These are phyloP conservation scores for Astropecten irregularis DNA, from an alignment of 53 echinoderm and acorn worm species.

Conservation along the genomic window DNA sequence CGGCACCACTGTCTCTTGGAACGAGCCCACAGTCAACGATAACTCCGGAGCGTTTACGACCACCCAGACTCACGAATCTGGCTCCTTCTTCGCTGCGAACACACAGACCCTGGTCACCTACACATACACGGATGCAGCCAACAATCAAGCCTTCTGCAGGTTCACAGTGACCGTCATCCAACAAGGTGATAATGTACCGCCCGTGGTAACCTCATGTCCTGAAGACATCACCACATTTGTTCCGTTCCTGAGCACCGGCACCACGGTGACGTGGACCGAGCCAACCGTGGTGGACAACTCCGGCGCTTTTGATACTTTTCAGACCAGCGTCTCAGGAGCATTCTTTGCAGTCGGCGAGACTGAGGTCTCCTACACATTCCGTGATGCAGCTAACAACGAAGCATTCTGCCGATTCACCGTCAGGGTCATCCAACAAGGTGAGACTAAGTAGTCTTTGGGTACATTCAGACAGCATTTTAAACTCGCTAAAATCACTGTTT, in stretches of 20 bases:
- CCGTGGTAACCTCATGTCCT: slow-evolving; percentile 49
- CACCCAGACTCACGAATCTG: slow-evolving; percentile 49
- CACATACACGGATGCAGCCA: slow-evolving; percentile 60
- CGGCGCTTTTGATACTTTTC: slow-evolving; percentile 46
- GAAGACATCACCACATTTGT: slow-evolving; percentile 13
- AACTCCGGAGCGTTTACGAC: slow-evolving; percentile 53
- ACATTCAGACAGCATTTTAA: too few species aligned
- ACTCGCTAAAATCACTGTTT: too few species aligned
- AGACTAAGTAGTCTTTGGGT: too few species aligned
- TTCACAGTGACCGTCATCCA: slow-evolving; percentile 55
- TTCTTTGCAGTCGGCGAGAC: slow-evolving; percentile 66
- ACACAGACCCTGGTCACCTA: slow-evolving; percentile 56
- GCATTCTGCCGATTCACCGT: slow-evolving; percentile 65
- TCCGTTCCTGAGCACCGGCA: slow-evolving; percentile 29
- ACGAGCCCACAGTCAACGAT: slow-evolving; percentile 55
- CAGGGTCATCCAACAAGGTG: slow-evolving; percentile 47
- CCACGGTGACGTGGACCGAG: slow-evolving; percentile 58
- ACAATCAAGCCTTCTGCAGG: slow-evolving; percentile 45
- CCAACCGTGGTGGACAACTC: slow-evolving; percentile 75
- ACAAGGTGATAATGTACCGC: slow-evolving; percentile 55
- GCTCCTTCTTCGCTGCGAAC: slow-evolving; percentile 58
- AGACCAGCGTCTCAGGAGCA: slow-evolving; percentile 35
- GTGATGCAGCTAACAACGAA: slow-evolving; percentile 63
- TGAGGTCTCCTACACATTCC: slow-evolving; percentile 65
- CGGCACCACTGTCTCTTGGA: slow-evolving; percentile 60